These are phyloP conservation scores for Bedellia somnulentella DNA, from an alignment of 2,888 invertebrate genomes.

Conservation along the genomic window DNA sequence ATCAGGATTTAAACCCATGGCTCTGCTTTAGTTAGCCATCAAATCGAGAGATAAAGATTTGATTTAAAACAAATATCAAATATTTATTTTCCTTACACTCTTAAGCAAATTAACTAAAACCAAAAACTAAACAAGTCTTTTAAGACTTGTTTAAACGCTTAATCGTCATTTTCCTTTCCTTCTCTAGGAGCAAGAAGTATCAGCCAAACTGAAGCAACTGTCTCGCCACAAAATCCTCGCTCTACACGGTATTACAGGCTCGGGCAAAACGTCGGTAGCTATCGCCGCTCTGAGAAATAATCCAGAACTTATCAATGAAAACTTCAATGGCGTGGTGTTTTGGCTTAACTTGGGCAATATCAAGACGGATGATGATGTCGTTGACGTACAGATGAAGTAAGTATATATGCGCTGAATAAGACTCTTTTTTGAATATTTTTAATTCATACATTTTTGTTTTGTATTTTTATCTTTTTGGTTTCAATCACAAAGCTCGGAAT, in stretches of 20 bases:
- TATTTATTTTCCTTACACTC: no score
- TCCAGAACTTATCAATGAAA: slow-evolving; percentile 41
- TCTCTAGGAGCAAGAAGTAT: slow-evolving; percentile 51
- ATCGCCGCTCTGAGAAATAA: slow-evolving; percentile 60
- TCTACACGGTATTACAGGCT: slow-evolving; percentile 75
- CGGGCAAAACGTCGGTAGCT: slow-evolving; percentile 71
- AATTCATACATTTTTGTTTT: background rate
- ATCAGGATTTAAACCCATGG: no score
- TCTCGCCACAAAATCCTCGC: slow-evolving; percentile 60
- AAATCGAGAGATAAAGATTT: no score
- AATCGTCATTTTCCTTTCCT: slow-evolving; percentile 1
- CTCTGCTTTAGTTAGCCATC: no score
- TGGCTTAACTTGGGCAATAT: slow-evolving; percentile 60
- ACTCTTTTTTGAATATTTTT: no score
- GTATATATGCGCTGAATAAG: slow-evolving; percentile 12
- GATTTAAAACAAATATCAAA: no score
- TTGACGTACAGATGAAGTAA: slow-evolving; percentile 44
- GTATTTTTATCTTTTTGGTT: no score
- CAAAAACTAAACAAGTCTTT: no score
- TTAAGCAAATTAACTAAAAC: no score
- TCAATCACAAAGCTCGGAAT: no score
- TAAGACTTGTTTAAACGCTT: no score
- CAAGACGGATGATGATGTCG: slow-evolving; percentile 45
- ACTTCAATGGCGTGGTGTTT: slow-evolving; percentile 58
- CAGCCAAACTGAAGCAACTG: slow-evolving; percentile 37